Evolutionary conservation across 2,888 invertebrate genomes (phyloP).

Genomic region (Autographa gamma): DNA sequence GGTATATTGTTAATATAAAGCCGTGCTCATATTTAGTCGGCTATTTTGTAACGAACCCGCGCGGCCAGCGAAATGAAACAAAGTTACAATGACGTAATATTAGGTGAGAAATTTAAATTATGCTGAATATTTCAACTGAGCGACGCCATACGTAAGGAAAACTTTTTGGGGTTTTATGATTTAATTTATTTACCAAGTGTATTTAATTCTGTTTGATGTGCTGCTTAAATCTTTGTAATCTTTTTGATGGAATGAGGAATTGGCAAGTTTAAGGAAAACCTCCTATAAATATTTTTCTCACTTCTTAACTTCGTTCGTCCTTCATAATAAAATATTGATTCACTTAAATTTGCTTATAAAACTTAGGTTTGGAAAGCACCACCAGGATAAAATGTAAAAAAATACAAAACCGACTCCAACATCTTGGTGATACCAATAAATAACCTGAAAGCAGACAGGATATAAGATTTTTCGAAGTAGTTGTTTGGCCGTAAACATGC

Average conservation of each 20-base stretch:
- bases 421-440: not conserved
- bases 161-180: conserved; percentile 19
- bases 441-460: not conserved
- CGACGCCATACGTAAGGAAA: conserved; percentile 14
- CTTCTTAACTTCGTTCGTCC: too few relatives aligned
- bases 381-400: too few relatives aligned
- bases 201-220: not conserved
- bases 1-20: conserved; percentile 44
- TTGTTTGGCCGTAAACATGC: not conserved
- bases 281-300: too few relatives aligned
- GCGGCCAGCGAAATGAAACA: conserved; percentile 39
- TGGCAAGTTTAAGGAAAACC: not conserved
- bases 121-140: conserved; percentile 48
- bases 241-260: not conserved
- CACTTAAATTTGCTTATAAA: too few relatives aligned
- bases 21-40: conserved; percentile 37
- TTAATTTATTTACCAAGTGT: not conserved
- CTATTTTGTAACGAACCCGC: conserved; percentile 32
- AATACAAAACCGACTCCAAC: not conserved
- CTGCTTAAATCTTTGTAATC: not conserved
- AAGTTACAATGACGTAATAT: conserved; percentile 48
- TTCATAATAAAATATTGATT: too few relatives aligned
- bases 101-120: conserved; percentile 47
- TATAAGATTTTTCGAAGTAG: not conserved
- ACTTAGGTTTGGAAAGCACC: too few relatives aligned